Conservation (phyloP, 35 echinoderm and acorn worm genomes). For the Stichopus chloronotus region DNA sequence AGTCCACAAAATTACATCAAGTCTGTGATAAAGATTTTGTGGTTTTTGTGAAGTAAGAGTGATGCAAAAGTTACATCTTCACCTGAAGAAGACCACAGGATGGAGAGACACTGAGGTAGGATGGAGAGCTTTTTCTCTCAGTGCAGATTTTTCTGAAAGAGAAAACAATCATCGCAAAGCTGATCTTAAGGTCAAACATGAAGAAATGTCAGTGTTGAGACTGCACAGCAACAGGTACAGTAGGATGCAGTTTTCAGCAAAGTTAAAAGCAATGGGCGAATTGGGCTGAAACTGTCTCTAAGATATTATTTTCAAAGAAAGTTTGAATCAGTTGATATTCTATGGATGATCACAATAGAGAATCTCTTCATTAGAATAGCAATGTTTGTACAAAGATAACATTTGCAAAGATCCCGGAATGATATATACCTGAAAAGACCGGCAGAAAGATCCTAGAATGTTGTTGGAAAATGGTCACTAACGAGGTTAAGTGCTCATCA, state of each 20-base stretch:
- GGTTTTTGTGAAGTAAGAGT: no score
- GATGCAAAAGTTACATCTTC: neutral
- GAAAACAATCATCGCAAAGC: neutral
- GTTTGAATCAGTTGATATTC: neutral
- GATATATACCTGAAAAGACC: constrained; percentile 19
- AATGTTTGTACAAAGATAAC: no score
- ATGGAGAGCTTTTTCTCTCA: neutral
- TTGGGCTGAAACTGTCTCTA: neutral
- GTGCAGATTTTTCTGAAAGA: neutral
- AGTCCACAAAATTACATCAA: no score
- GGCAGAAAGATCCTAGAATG: neutral
- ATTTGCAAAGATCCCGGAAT: no score
- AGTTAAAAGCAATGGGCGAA: neutral
- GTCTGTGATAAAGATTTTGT: no score
- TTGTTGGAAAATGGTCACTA: neutral
- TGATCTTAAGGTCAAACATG: neutral
- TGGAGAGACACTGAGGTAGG: neutral
- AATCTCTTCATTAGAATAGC: no score
- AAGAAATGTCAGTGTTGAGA: neutral
- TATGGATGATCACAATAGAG: neutral
- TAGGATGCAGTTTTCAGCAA: no score
- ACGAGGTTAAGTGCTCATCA: neutral
- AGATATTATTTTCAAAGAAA: neutral
- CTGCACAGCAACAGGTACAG: neutral
- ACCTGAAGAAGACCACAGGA: constrained; percentile 30